These are phyloP conservation scores for Bactericera cockerelli DNA, from an alignment of 1,140 invertebrate species.

Conservation along the genomic window DNA sequence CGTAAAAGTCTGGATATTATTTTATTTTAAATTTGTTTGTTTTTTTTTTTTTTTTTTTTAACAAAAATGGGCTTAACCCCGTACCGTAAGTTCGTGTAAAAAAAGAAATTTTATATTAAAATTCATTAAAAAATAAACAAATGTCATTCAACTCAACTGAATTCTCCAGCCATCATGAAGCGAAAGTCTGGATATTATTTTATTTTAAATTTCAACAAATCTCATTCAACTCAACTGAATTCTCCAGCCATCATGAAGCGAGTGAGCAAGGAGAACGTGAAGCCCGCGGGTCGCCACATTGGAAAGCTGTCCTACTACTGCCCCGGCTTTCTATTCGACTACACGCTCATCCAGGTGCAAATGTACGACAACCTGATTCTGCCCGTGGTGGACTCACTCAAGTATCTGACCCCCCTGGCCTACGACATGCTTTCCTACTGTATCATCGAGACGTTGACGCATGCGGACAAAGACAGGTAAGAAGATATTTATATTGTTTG, in stretches of 20 bases:
- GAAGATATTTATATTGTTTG: too few relatives aligned
- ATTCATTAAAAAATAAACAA: too few relatives aligned
- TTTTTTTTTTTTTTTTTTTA: too few relatives aligned
- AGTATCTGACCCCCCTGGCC: slow-evolving; percentile 88
- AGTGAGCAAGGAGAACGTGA: slow-evolving; percentile 96
- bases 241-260: slow-evolving; percentile 76
- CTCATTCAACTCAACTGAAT: too few relatives aligned
- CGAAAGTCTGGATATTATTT: too few relatives aligned
- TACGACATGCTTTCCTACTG: slow-evolving; percentile 95
- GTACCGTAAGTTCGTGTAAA: too few relatives aligned
- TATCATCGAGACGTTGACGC: slow-evolving; percentile 77
- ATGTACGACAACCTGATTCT: slow-evolving; percentile 92
- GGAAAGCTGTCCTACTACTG: slow-evolving; percentile 94
- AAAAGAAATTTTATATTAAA: too few relatives aligned
- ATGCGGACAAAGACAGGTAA: slow-evolving; percentile 33
- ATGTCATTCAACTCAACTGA: too few relatives aligned
- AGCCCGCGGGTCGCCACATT: slow-evolving; percentile 84
- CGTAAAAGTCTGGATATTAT: too few relatives aligned
- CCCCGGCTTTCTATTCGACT: slow-evolving; percentile 90
- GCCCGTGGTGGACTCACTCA: slow-evolving; percentile 94
- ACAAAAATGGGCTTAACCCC: too few relatives aligned
- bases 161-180: slow-evolving; percentile 55
- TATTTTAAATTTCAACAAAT: too few relatives aligned
- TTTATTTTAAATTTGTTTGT: too few relatives aligned
- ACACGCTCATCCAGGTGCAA: slow-evolving; percentile 85